Evolutionary conservation across 1,140 invertebrate genomes (phyloP).

Genomic region (Lordiphosa clarofinis): DNA sequence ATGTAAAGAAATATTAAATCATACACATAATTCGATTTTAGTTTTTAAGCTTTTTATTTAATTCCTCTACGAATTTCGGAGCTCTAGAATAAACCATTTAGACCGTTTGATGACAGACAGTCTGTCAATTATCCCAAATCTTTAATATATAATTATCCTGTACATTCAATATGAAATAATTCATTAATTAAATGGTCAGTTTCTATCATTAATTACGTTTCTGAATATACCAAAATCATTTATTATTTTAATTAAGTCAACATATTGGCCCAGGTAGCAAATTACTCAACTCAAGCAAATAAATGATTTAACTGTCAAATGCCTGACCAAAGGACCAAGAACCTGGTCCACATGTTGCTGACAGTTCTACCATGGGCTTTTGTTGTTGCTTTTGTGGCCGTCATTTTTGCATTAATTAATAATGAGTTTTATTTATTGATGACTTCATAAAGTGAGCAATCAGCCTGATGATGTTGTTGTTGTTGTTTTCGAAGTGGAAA

Average conservation of each 20-base stretch:
- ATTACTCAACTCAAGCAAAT: constrained; percentile 41
- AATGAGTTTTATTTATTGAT: constrained; percentile 64
- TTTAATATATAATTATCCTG: neutral
- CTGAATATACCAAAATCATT: constrained; percentile 54
- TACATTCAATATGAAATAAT: constrained; percentile 34
- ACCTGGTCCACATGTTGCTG: constrained; percentile 61
- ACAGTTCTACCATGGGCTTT: constrained; percentile 55
- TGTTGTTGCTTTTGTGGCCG: constrained; percentile 26
- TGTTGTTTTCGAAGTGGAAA: neutral
- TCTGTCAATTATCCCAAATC: too few relatives aligned
- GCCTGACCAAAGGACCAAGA: constrained; percentile 26
- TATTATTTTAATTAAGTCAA: constrained; percentile 74
- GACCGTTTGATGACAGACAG: too few relatives aligned
- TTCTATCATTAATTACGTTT: constrained; percentile 19
- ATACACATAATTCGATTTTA: too few relatives aligned
- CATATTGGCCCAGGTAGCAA: constrained; percentile 55
- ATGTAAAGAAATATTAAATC: too few relatives aligned
- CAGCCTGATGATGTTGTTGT: constrained; percentile 19
- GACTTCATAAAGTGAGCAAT: constrained; percentile 51
- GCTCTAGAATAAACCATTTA: too few relatives aligned
- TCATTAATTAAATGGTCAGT: neutral
- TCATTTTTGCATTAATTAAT: constrained; percentile 71
- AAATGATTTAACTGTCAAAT: constrained; percentile 59
- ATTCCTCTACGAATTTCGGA: too few relatives aligned
- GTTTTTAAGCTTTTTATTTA: too few relatives aligned